These are phyloP conservation scores for Vanessa cardui DNA, from an alignment of 2,888 invertebrate genomes.

Conservation along the genomic window DNA sequence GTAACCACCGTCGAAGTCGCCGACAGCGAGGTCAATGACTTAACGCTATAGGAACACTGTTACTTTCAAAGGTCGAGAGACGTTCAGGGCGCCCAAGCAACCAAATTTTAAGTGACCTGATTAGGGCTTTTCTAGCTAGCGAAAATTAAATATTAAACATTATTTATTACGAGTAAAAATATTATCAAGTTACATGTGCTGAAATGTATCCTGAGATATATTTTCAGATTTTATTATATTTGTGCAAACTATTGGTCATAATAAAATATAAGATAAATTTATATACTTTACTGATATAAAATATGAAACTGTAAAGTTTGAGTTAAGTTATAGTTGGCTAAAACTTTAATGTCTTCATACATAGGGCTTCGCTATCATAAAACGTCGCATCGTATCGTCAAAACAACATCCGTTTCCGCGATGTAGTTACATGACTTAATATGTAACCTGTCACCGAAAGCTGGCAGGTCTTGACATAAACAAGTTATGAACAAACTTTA, in stretches of 20 bases:
- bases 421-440: conserved; percentile 26
- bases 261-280: no score
- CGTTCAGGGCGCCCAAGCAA: conserved; percentile 41
- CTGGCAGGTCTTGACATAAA: conserved; percentile 20
- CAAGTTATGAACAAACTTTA: conserved; percentile 23
- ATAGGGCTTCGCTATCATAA: conserved; percentile 2
- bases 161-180: no score
- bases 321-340: no score
- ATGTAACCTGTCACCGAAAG: conserved; percentile 32
- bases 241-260: no score
- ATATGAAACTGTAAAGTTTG: no score
- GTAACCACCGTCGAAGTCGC: conserved; percentile 52
- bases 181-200: no score
- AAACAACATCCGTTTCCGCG: conserved; percentile 27
- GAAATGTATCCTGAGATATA: no score
- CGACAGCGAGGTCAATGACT: conserved; percentile 67
- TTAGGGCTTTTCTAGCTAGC: conserved; percentile 7
- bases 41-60: conserved; percentile 68
- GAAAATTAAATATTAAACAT: neutral
- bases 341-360: neutral
- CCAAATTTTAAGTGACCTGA: conserved; percentile 21
- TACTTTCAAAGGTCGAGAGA: conserved; percentile 78
- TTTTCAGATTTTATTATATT: no score
- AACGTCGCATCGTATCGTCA: neutral
- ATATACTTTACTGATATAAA: no score